These are phyloP conservation scores for Pocota personata DNA, from an alignment of 2,888 invertebrate genomes.

Conservation along the genomic window DNA sequence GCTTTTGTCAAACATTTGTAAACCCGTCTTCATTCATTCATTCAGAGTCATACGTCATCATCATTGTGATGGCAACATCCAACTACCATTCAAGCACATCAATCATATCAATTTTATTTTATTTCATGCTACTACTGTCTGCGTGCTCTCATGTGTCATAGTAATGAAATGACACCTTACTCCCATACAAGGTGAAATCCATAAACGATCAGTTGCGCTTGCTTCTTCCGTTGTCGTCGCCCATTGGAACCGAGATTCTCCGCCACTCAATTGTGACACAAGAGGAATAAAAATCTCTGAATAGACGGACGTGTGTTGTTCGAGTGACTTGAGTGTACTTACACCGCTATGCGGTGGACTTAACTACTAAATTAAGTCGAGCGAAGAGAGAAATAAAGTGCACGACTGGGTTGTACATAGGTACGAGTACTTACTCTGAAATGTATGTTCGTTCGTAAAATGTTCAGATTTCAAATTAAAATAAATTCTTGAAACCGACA, in stretches of 20 bases:
- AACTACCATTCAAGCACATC: constrained; percentile 22
- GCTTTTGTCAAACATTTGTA: constrained; percentile 22
- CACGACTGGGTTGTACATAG: not conserved
- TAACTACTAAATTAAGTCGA: constrained; percentile 60
- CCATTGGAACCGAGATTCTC: constrained; percentile 45
- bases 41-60: not conserved
- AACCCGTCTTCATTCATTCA: not conserved
- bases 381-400: not conserved
- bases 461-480: no score
- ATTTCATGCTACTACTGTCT: constrained; percentile 29
- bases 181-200: constrained; percentile 69
- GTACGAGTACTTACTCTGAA: no score
- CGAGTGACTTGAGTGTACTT: constrained; percentile 65
- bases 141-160: constrained; percentile 38
- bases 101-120: constrained; percentile 27
- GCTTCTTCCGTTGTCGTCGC: constrained; percentile 16
- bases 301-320: constrained; percentile 34
- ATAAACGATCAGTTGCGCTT: constrained; percentile 50
- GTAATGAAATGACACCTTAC: constrained; percentile 56
- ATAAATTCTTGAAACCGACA: no score
- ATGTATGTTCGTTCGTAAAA: no score
- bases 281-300: constrained; percentile 7
- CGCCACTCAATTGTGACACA: constrained; percentile 22
- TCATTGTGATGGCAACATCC: not conserved
- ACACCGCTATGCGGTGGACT: constrained; percentile 49